These are phyloP conservation scores for Pristionchus pacificus DNA, from an alignment of 1,140 invertebrate genomes.

Conservation along the genomic window DNA sequence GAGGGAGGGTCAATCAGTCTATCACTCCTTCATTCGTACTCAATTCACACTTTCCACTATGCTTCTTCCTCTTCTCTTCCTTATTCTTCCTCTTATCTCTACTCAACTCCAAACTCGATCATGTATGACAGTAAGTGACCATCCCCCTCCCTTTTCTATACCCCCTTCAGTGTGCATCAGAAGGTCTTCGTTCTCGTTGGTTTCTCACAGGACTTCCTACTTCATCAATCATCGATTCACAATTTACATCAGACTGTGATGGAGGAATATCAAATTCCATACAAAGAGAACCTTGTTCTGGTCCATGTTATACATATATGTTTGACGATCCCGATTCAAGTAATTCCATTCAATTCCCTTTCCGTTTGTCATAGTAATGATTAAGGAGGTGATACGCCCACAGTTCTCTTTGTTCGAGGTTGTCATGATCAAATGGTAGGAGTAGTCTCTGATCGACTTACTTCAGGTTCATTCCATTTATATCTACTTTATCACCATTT, in stretches of 20 bases:
- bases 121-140: too few relatives aligned
- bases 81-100: too few relatives aligned
- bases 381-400: neutral
- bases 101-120: too few relatives aligned
- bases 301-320: neutral
- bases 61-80: too few relatives aligned
- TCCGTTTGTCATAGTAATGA: neutral
- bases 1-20: too few relatives aligned
- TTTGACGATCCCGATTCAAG: neutral
- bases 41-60: too few relatives aligned
- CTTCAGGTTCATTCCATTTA: neutral
- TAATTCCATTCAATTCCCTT: neutral
- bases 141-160: too few relatives aligned
- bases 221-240: neutral
- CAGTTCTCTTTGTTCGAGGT: neutral
- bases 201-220: neutral
- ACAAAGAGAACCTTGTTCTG: neutral
- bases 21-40: too few relatives aligned
- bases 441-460: neutral
- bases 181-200: neutral
- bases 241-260: neutral
- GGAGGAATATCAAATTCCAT: neutral
- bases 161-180: neutral
- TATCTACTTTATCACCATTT: neutral
- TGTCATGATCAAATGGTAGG: neutral